A percentile compares a stretch with the other conserved stretches of the same genome.
These are phyloP conservation scores for Electrophaes corylata DNA, from an alignment of 2,888 invertebrate species.

Conservation along the genomic window DNA sequence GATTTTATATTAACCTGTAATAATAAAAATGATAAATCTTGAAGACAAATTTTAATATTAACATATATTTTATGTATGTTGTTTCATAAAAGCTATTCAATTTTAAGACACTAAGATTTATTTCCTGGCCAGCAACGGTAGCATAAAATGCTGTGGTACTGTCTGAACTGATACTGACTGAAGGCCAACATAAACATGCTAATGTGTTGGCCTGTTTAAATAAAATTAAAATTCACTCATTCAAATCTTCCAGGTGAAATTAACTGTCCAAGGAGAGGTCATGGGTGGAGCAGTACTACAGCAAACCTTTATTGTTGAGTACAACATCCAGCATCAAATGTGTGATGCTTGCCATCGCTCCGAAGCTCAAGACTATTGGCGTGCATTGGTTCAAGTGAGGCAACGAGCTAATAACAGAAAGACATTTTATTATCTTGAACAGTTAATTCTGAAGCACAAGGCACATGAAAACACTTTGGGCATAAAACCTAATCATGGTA, in stretches of 20 bases:
- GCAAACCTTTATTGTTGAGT: slow-evolving; percentile 98
- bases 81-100: too few species aligned
- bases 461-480: slow-evolving; percentile 95
- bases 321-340: slow-evolving; percentile 95
- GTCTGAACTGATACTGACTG: too few species aligned
- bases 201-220: too few species aligned
- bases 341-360: slow-evolving; percentile 98
- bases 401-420: slow-evolving; percentile 96
- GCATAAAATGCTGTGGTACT: too few species aligned
- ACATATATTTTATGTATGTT: too few species aligned
- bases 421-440: slow-evolving; percentile 98
- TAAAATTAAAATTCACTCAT: too few species aligned
- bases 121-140: too few species aligned
- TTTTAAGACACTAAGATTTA: too few species aligned
- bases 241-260: slow-evolving; percentile 85
- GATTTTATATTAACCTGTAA: too few species aligned
- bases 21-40: too few species aligned
- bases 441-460: slow-evolving; percentile 97
- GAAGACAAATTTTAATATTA: too few species aligned
- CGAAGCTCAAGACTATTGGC: slow-evolving; percentile 99
- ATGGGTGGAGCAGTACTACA: slow-evolving; percentile 95
- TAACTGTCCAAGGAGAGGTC: slow-evolving; percentile 98
- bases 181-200: too few species aligned
- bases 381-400: slow-evolving; percentile 94
- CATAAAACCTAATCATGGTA: slow-evolving; percentile 93